A percentile compares a stretch with the other conserved stretches of the same genome.
phyloP scores from a whole-genome alignment of 2,888 invertebrate species.

The Elegia similella region DNA sequence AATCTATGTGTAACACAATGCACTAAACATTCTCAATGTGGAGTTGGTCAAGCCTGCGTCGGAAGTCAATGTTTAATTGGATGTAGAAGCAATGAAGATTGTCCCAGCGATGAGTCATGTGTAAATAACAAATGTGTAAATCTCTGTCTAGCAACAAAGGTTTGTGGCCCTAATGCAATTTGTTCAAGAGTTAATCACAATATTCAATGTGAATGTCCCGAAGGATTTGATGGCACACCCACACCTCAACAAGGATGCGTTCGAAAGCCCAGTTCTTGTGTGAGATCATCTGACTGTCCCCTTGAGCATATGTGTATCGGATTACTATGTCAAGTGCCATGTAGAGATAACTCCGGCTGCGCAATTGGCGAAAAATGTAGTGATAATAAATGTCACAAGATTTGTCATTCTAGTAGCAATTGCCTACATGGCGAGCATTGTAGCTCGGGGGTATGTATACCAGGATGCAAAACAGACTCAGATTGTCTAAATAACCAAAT shows the following conservation, averaged over 20 bases:
- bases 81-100: slow-evolving; percentile 92
- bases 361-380: slow-evolving; percentile 93
- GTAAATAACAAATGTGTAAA: slow-evolving; percentile 92
- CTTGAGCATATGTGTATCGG: slow-evolving; percentile 89
- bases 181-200: slow-evolving; percentile 89
- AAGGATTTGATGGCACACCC: slow-evolving; percentile 93
- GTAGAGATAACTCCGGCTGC: slow-evolving; percentile 86
- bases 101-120: slow-evolving; percentile 88
- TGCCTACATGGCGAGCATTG: slow-evolving; percentile 95
- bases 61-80: slow-evolving; percentile 90
- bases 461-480: slow-evolving; percentile 90
- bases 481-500: slow-evolving; percentile 91
- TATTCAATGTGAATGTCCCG: slow-evolving; percentile 90
- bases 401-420: slow-evolving; percentile 94
- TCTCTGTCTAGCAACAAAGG: slow-evolving; percentile 88
- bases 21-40: slow-evolving; percentile 90
- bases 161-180: slow-evolving; percentile 92
- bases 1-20: slow-evolving; percentile 92
- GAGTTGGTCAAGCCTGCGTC: slow-evolving; percentile 89
- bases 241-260: slow-evolving; percentile 94
- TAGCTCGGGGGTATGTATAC: slow-evolving; percentile 89
- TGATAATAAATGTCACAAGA: slow-evolving; percentile 89
- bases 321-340: slow-evolving; percentile 89
- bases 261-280: slow-evolving; percentile 87
- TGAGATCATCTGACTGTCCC: slow-evolving; percentile 87